phyloP scores from a whole-genome alignment of 2,113 vertebrate genomes.

The Pampusana beccarii region DNA sequence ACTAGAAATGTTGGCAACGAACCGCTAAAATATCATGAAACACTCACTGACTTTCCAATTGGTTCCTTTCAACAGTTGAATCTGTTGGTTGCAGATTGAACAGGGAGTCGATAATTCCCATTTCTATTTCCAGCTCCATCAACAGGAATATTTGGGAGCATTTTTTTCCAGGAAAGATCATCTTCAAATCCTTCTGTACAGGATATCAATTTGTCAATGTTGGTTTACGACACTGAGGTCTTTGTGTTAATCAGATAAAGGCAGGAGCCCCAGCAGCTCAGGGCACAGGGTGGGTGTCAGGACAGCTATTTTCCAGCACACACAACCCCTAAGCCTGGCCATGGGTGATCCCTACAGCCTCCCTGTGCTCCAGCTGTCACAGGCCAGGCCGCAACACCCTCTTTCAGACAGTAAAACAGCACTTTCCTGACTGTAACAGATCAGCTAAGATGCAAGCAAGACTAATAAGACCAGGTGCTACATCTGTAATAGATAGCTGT shows the following conservation, averaged over 20 bases:
- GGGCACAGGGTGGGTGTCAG: neutral
- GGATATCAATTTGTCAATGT: neutral
- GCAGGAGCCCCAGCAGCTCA: neutral
- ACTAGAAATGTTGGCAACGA: neutral
- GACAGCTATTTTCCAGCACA: neutral
- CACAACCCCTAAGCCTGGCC: neutral
- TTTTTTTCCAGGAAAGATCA: neutral
- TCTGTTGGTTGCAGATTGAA: neutral
- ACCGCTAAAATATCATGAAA: neutral
- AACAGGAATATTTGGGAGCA: neutral
- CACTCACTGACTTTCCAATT: neutral
- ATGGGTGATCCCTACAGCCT: accelerated
- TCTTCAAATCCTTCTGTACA: neutral
- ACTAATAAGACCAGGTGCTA: neutral
- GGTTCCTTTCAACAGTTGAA: neutral
- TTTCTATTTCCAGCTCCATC: neutral
- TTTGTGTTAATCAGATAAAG: neutral
- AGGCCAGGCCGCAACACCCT: neutral
- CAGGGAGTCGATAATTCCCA: conserved; percentile 1
- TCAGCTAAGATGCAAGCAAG: neutral
- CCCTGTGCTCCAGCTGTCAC: neutral
- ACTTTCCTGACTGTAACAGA: neutral
- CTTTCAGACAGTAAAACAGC: neutral
- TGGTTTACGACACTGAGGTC: neutral
- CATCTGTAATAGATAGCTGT: neutral